Base-by-base conservation (phyloP, 1,140 invertebrate genomes). In the Holcopasites calliopsidis region DNA sequence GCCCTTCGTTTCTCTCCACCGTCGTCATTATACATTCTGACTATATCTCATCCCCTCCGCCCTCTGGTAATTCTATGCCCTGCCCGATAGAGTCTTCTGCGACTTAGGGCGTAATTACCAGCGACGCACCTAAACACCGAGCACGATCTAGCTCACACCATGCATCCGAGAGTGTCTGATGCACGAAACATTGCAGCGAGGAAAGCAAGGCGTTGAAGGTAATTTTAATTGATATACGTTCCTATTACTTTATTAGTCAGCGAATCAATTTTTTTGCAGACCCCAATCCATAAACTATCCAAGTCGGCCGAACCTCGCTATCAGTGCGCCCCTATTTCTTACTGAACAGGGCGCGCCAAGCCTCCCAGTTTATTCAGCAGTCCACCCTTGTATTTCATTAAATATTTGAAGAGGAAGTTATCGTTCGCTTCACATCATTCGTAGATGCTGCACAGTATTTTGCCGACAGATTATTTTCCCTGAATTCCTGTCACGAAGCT, bases 51-150 rank as follows among this genome's bases (percentile, higher is more conserved):
- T 50, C 57, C 26, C 54, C 54, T 23, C 38, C 38, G 26, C 35
- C 21, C 21, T 26, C 74, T 35, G 23, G 82, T 88, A 88, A 87
- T 87, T 87, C 83, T 80, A n/a, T n/a, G n/a, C n/a, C n/a, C n/a
- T n/a, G n/a, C n/a, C n/a, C n/a, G n/a, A n/a, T n/a, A n/a, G n/a
- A n/a, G n/a, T n/a, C n/a, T n/a, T 87, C 75, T 52, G 76, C 77
- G 78, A 82, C 79, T 82, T 78, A 33, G 77, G 77, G 80, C 84
- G 79, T 88, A 88, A 87, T 87, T 86, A 88, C 82, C 65, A 47
- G 70, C 76, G 84, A 86, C 82, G 84, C 79, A 76, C 77, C 84
- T 85, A 86, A 88, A 86, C 86, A 84, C 82, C 85, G 84, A 86
- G 86, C 82, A 88, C 85, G 81, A 80, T 74, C 85, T n/a, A n/a